Conservation (phyloP, 2,113 vertebrate species). For the Pachypanchax playfairii region DNA sequence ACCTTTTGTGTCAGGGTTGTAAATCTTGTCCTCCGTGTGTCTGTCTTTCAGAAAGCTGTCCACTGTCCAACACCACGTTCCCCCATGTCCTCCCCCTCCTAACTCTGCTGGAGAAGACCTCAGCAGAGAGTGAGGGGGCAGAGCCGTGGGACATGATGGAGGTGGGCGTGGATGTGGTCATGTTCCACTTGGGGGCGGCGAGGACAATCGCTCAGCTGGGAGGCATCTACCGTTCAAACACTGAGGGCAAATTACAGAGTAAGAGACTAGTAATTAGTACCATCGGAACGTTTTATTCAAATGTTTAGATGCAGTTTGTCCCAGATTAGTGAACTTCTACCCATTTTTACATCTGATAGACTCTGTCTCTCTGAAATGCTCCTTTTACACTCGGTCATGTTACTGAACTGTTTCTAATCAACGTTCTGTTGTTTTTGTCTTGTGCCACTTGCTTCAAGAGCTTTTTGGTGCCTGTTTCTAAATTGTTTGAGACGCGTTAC, state of each 20-base stretch:
- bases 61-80: constrained; percentile 86
- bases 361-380: too few relatives aligned
- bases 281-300: too few relatives aligned
- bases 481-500: too few relatives aligned
- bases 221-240: constrained; percentile 87
- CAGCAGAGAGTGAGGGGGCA: constrained; percentile 71
- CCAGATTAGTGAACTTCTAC: too few relatives aligned
- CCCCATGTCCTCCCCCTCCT: constrained; percentile 91
- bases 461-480: too few relatives aligned
- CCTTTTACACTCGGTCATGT: too few relatives aligned
- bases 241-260: constrained; percentile 89
- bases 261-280: constrained; percentile 14
- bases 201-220: constrained; percentile 89
- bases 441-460: too few relatives aligned
- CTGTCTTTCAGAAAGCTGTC: constrained; percentile 81
- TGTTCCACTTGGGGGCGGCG: constrained; percentile 90
- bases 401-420: too few relatives aligned
- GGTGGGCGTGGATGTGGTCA: constrained; percentile 85
- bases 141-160: constrained; percentile 89
- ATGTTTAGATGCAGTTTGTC: too few relatives aligned
- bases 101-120: constrained; percentile 86
- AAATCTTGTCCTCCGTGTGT: not conserved
- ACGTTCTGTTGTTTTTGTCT: too few relatives aligned
- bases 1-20: too few relatives aligned
- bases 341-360: too few relatives aligned